Conservation (phyloP, 1,140 invertebrate genomes). For the Vanessa tameamea region DNA sequence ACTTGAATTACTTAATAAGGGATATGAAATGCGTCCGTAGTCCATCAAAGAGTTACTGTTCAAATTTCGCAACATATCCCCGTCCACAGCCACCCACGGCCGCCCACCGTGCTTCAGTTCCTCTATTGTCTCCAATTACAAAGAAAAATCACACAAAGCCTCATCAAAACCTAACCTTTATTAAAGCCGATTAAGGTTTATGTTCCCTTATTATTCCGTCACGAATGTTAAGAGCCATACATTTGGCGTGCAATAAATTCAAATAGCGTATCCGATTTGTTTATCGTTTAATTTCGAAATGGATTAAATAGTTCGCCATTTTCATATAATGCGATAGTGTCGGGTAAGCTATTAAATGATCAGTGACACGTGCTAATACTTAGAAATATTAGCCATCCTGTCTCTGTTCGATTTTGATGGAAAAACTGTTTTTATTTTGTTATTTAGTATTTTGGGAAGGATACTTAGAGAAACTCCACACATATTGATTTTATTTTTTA, state of each 20-base stretch:
- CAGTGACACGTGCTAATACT: background rate
- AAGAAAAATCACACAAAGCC: conserved; percentile 19
- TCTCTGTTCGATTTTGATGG: background rate
- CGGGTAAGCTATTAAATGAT: background rate
- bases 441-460: background rate
- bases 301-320: conserved; percentile 16
- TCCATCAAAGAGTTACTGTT: background rate
- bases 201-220: background rate
- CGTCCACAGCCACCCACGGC: conserved; percentile 19
- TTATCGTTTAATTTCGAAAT: conserved; percentile 28
- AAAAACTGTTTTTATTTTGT: background rate
- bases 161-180: background rate
- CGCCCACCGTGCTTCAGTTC: conserved; percentile 14
- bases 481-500: no score
- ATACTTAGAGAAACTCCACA: no score
- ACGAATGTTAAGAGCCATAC: conserved; percentile 5
- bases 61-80: conserved; percentile 11
- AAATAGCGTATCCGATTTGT: conserved; percentile 23
- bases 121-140: conserved; percentile 25
- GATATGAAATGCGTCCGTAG: background rate
- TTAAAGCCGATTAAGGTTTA: conserved; percentile 1
- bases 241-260: conserved; percentile 20
- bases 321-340: conserved; percentile 5
- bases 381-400: background rate
- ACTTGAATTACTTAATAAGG: no score